These are phyloP conservation scores for Euclidia mi DNA, from an alignment of 2,888 invertebrate genomes.

Conservation along the genomic window DNA sequence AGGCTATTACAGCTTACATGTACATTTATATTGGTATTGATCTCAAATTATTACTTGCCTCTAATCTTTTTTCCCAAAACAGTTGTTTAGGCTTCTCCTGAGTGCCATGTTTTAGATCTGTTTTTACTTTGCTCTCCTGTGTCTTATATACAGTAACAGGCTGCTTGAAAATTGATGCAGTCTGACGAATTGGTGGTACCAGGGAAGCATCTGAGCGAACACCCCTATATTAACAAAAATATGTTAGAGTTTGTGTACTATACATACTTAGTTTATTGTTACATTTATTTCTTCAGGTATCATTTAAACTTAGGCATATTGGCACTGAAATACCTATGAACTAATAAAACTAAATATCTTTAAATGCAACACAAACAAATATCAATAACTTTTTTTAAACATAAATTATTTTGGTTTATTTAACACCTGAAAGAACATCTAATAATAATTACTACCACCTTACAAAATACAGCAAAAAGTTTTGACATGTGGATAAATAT, in stretches of 20 bases:
- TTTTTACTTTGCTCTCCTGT: slow-evolving; percentile 97
- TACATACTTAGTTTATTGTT: background rate
- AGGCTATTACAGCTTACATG: too few species aligned
- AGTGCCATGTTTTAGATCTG: slow-evolving; percentile 97
- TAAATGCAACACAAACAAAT: too few species aligned
- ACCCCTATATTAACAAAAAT: slow-evolving; percentile 87
- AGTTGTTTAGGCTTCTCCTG: slow-evolving; percentile 98
- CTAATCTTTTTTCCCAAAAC: slow-evolving; percentile 95
- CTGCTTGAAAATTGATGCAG: slow-evolving; percentile 99
- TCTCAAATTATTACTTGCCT: slow-evolving; percentile 80
- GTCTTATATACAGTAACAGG: slow-evolving; percentile 99
- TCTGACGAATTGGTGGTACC: slow-evolving; percentile 98
- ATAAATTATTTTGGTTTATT: background rate
- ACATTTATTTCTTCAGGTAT: too few species aligned
- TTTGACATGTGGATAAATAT: slow-evolving; percentile 2
- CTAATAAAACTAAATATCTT: too few species aligned
- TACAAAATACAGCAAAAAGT: background rate
- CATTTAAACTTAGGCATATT: too few species aligned
- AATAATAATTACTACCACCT: slow-evolving; percentile 22
- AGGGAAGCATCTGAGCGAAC: slow-evolving; percentile 96
- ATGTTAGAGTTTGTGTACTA: slow-evolving; percentile 2
- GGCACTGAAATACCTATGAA: too few species aligned
- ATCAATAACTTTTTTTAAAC: too few species aligned
- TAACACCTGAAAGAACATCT: background rate
- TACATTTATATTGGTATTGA: too few species aligned